Evolutionary conservation across 2,888 invertebrate species (phyloP), one percentile per base, ranked within the genome.

Genomic region (Cephus nigrinus): DNA sequence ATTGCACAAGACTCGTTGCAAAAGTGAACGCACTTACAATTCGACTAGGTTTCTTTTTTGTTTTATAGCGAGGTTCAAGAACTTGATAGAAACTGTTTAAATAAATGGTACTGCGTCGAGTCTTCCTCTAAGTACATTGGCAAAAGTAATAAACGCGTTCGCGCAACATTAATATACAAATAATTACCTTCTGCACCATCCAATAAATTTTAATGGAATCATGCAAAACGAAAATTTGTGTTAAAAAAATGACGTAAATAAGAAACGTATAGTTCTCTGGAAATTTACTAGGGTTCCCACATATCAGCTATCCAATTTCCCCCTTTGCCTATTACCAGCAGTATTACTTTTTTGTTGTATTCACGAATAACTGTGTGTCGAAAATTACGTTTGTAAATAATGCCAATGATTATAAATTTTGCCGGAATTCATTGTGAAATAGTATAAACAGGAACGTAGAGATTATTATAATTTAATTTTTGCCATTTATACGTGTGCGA

Each of bases 121-220:
- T 55, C 55, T 23, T 55, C 23, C 23, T 23, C 55, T 55, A 55
- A 55, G 55, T 79, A 69, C 76, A 75, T 75, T 31, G 68, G 40
- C 68, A 32, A 36, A 75, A 68, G 69, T 72, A 72, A 23, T 68
- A 73, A 73, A 78, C 73, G 23, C 55, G 55, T 23, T 9, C 23
- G 23, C 9, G 55, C 55, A 55, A 55, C 5, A 1, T 15, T 23
- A 55, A 23, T 23, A 30, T 3, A 71, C 31, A 33, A 78, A 77
- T 82, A 78, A 80, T 80, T 78, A 82, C 80, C 69, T 78, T 55
- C 23, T 55, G 55, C 23, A 55, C 23, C 55, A 23, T 23, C 55
- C 55, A 23, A 55, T 55, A 55, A 15, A 5, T 55, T 23, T 55
- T 23, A 23, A 55, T 55, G 55, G 23, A 55, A 15, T 40, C 15